Evolutionary conservation across 2,113 vertebrate genomes (phyloP).

Genomic region (Paradoxurus hermaphroditus): DNA sequence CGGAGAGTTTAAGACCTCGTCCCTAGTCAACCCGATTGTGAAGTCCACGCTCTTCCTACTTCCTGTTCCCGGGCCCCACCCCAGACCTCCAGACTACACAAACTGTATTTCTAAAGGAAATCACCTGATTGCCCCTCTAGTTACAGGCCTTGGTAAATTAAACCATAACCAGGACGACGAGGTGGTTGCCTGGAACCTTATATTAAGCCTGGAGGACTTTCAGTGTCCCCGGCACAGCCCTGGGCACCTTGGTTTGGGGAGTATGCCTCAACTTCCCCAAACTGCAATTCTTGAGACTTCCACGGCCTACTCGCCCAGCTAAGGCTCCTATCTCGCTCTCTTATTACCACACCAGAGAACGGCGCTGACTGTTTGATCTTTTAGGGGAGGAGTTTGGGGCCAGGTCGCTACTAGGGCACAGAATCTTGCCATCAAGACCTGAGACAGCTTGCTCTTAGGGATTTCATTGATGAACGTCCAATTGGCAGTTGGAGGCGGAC

Average conservation of each 20-base stretch:
- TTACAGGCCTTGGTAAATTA: not conserved
- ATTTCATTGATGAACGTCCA: not conserved
- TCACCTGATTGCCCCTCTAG: not conserved
- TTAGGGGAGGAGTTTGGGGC: fast-evolving
- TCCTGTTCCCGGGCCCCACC: fast-evolving
- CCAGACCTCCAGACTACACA: not conserved
- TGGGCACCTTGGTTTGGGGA: too few species aligned
- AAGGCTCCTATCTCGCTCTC: not conserved
- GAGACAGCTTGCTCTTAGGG: not conserved
- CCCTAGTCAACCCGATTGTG: not conserved
- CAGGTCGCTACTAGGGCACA: not conserved
- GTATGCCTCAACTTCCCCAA: not conserved
- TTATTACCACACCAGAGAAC: too few species aligned
- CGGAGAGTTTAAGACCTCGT: not conserved
- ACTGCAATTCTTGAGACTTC: not conserved
- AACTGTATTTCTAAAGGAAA: not conserved
- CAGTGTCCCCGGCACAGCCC: not conserved
- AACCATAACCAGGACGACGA: not conserved
- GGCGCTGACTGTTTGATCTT: not conserved
- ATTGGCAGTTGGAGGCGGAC: not conserved
- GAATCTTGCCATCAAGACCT: not conserved
- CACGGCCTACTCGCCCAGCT: not conserved
- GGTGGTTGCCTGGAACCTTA: not conserved
- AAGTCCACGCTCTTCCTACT: not conserved
- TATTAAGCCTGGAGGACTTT: not conserved